A percentile compares a stretch with the other conserved stretches of the same genome.
Evolutionary conservation across 2,113 vertebrate species (phyloP).

Genomic region (cattle (Bos taurus)): ARS-UCD2.0 NC_037346.1:18201501-18202000

Average conservation of each 20-base stretch:
- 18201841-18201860: neutral
- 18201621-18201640: conserved; percentile 2
- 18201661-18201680: neutral
- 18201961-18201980: neutral
- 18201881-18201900: neutral
- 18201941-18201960: neutral
- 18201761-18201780: neutral
- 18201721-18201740: neutral
- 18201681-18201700: neutral
- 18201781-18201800: conserved; percentile 21
- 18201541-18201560: neutral
- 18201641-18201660: neutral
- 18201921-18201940: neutral
- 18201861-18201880: neutral
- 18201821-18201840: neutral
- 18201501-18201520: neutral
- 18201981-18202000: neutral
- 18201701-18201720: neutral
- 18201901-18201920: neutral
- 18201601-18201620: neutral
- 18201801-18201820: neutral
- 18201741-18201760: neutral
- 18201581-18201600: neutral
- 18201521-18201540: neutral
- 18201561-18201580: neutral